Conservation (phyloP, 1,140 invertebrate species). For the Caenorhabditis brenneri region DNA sequence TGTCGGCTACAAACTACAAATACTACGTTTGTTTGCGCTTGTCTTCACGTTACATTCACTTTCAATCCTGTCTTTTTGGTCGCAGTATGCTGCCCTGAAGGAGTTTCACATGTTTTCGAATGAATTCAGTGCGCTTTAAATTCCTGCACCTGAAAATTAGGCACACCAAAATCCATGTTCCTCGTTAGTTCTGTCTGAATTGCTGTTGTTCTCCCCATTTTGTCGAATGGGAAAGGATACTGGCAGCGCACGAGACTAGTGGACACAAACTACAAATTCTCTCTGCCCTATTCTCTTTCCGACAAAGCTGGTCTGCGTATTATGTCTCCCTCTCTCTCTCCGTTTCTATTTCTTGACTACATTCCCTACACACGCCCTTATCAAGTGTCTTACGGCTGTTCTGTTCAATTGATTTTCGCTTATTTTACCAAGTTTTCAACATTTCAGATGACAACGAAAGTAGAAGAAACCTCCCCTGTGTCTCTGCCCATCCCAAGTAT, state of each 20-base stretch:
- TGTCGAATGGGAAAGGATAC: neutral
- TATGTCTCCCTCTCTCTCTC: neutral
- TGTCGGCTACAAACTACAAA: slow-evolving; percentile 18
- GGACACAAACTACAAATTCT: slow-evolving; percentile 20
- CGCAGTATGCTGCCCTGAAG: neutral
- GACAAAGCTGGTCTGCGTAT: neutral
- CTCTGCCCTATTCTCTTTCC: neutral
- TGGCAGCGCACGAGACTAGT: neutral
- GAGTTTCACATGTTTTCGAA: too few species aligned
- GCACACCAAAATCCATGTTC: too few species aligned
- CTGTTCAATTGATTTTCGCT: neutral
- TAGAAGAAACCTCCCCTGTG: neutral
- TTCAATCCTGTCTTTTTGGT: neutral
- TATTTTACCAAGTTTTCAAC: neutral
- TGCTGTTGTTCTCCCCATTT: neutral
- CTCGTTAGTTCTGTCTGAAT: neutral
- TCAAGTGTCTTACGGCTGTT: slow-evolving; percentile 1
- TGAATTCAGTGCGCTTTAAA: neutral
- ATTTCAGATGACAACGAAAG: slow-evolving; percentile 12
- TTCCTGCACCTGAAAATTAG: neutral
- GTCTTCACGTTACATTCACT: neutral
- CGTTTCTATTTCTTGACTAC: neutral
- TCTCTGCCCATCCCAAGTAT: neutral
- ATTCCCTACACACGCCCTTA: slow-evolving; percentile 8
- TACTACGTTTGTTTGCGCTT: neutral